Evolutionary conservation across 2,113 vertebrate species (phyloP).

Genomic region (Plestiodon gilberti): DNA sequence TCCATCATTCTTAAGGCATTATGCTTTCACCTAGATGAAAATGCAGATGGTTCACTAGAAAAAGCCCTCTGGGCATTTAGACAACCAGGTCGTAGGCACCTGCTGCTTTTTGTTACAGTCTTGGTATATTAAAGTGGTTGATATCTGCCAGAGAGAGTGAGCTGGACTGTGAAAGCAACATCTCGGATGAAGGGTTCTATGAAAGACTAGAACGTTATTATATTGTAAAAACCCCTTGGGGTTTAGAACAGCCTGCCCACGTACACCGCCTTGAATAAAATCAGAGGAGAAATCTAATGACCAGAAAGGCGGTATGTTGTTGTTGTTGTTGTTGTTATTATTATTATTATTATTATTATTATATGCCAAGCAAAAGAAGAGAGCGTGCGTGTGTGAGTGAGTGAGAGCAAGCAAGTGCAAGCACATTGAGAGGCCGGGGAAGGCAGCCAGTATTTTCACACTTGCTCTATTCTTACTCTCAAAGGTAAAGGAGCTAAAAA

Average conservation of each 20-base stretch:
- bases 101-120: background rate
- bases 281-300: too few relatives aligned
- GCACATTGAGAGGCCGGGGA: background rate
- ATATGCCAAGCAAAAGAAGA: background rate
- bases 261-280: too few relatives aligned
- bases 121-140: background rate
- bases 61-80: background rate
- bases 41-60: background rate
- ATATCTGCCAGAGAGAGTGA: too few relatives aligned
- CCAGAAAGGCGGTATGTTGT: too few relatives aligned
- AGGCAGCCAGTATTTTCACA: background rate
- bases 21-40: background rate
- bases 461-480: background rate
- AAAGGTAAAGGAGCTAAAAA: background rate
- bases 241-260: too few relatives aligned
- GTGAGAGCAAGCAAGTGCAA: background rate
- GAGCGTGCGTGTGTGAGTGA: background rate
- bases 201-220: too few relatives aligned
- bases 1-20: background rate
- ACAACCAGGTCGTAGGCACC: background rate
- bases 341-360: too few relatives aligned
- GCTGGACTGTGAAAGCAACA: too few relatives aligned
- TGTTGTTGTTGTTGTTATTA: too few relatives aligned
- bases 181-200: too few relatives aligned
- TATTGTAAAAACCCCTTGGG: too few relatives aligned